These are phyloP conservation scores for Galbula dea DNA, from an alignment of 2,113 vertebrate species.

Conservation along the genomic window DNA sequence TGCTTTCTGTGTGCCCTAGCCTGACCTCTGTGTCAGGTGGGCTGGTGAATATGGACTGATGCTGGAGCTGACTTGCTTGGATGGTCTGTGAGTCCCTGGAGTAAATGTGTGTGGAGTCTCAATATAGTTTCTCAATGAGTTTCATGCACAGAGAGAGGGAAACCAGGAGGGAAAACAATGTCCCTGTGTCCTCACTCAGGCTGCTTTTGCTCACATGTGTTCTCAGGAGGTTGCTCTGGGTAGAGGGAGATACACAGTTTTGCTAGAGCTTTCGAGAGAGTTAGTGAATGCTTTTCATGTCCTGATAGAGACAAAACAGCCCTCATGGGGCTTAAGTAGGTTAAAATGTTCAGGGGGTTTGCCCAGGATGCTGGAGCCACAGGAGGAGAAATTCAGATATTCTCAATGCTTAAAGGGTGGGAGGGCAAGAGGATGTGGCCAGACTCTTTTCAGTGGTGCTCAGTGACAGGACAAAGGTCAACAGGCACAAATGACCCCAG, in stretches of 20 bases:
- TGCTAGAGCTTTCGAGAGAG: background rate
- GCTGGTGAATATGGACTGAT: background rate
- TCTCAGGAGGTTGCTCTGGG: fast-evolving
- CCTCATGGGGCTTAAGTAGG: background rate
- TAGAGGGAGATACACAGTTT: background rate
- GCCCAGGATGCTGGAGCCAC: background rate
- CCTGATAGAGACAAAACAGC: background rate
- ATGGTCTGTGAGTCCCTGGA: fast-evolving
- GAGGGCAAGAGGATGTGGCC: no score
- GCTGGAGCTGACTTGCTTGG: background rate
- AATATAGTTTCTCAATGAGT: background rate
- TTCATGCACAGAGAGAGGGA: background rate
- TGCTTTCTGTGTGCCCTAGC: background rate
- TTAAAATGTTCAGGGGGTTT: background rate
- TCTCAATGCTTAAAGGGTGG: no score
- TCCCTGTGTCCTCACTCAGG: fast-evolving
- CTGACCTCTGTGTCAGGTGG: background rate
- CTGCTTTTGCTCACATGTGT: fast-evolving
- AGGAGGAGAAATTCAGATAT: background rate
- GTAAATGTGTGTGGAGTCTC: background rate
- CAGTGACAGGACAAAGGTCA: no score
- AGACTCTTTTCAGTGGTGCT: no score
- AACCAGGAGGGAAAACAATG: no score
- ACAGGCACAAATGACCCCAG: no score
- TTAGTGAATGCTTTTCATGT: no score